These are phyloP conservation scores for Sycophaga agraensis DNA, from an alignment of 1,140 invertebrate species.

Conservation along the genomic window DNA sequence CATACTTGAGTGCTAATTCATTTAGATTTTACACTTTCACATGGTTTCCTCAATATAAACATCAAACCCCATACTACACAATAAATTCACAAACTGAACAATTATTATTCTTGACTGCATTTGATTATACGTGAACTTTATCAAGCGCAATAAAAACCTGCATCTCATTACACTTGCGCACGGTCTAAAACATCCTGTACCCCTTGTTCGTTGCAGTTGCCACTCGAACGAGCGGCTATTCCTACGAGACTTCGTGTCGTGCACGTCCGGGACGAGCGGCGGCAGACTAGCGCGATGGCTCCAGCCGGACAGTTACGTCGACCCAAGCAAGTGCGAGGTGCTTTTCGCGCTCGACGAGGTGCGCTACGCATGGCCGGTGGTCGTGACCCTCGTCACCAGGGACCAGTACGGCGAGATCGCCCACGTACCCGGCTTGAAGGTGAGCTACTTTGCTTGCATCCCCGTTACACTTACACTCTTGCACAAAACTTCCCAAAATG, in stretches of 20 bases:
- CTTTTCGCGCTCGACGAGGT: conserved; percentile 74
- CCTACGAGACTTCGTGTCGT: conserved; percentile 88
- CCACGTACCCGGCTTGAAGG: conserved; percentile 81
- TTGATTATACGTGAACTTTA: too few relatives aligned
- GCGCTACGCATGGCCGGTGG: conserved; percentile 78
- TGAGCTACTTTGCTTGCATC: too few relatives aligned
- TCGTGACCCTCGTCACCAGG: conserved; percentile 79
- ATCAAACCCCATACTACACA: neutral
- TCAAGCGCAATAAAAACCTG: too few relatives aligned
- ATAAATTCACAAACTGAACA: neutral
- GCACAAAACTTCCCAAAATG: too few relatives aligned
- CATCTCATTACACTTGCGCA: too few relatives aligned
- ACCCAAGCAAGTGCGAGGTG: conserved; percentile 83
- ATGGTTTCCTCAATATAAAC: too few relatives aligned
- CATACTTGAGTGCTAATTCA: too few relatives aligned
- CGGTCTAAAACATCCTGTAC: too few relatives aligned
- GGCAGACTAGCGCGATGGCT: conserved; percentile 91
- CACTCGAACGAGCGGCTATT: conserved; percentile 93
- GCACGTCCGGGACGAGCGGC: conserved; percentile 82
- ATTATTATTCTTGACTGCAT: neutral
- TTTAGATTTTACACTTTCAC: too few relatives aligned
- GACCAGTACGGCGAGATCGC: conserved; percentile 93
- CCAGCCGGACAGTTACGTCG: conserved; percentile 89
- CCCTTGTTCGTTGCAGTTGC: conserved; percentile 54
- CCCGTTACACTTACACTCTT: too few relatives aligned